Conservation (phyloP, 2,888 invertebrate genomes). For the Ormyrus nitidulus region DNA sequence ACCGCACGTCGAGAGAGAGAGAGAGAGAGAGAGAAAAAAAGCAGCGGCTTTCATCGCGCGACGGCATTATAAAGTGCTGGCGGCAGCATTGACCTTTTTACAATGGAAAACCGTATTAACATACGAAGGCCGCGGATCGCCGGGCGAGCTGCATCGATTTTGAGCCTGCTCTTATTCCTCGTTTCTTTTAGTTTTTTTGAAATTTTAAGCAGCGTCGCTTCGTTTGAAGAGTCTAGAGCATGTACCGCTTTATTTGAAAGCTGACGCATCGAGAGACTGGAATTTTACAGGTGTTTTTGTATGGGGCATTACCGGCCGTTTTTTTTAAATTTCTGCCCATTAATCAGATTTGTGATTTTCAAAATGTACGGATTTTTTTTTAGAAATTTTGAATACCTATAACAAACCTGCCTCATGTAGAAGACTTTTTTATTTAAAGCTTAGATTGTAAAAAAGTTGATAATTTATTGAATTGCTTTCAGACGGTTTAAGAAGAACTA, state of each 20-base stretch:
- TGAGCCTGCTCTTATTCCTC: neutral
- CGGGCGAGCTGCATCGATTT: conserved; percentile 32
- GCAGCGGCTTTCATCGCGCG: conserved; percentile 33
- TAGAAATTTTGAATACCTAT: too few relatives aligned
- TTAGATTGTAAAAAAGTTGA: too few relatives aligned
- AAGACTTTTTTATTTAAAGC: too few relatives aligned
- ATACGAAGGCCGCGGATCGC: conserved; percentile 49
- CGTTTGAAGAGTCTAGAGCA: conserved; percentile 4
- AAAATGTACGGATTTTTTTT: too few relatives aligned
- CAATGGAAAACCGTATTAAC: conserved; percentile 51
- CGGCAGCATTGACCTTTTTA: conserved; percentile 40
- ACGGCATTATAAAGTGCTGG: neutral
- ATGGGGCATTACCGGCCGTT: too few relatives aligned
- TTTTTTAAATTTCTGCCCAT: too few relatives aligned
- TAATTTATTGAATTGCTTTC: too few relatives aligned
- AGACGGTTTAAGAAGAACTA: too few relatives aligned
- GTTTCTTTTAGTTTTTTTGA: conserved; percentile 17
- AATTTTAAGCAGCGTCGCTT: neutral
- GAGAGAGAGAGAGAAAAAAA: neutral
- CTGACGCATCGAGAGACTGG: neutral
- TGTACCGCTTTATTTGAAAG: conserved; percentile 36
- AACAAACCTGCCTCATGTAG: too few relatives aligned
- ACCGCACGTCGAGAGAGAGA: conserved; percentile 1
- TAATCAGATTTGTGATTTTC: too few relatives aligned
- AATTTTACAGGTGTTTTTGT: neutral